A percentile compares a stretch with the other conserved stretches of the same genome.
phyloP scores from a whole-genome alignment of 2,888 invertebrate species.

The Drosophila lutescens region DNA sequence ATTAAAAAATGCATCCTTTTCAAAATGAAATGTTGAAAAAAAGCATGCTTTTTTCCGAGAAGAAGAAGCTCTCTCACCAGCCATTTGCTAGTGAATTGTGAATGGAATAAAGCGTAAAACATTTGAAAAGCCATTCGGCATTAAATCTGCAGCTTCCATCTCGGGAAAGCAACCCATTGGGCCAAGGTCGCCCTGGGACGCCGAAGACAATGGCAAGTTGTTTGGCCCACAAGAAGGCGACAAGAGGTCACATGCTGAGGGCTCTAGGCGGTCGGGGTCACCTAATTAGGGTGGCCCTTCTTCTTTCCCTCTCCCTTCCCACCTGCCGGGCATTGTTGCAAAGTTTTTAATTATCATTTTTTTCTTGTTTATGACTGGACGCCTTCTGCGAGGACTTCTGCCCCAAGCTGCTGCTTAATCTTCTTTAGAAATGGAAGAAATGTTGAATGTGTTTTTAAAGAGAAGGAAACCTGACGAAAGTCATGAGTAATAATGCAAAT shows the following conservation, averaged over 20 bases:
- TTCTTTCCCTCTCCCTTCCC: neutral
- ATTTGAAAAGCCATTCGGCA: constrained; percentile 14
- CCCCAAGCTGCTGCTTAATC: constrained; percentile 6
- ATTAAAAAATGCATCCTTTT: neutral
- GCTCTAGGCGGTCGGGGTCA: constrained; percentile 14
- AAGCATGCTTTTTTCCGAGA: neutral
- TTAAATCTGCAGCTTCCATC: neutral
- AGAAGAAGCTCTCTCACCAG: neutral
- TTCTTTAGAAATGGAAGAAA: neutral
- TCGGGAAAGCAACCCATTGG: neutral
- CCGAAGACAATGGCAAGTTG: constrained; percentile 8
- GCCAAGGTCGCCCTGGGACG: constrained; percentile 3
- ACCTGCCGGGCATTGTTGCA: constrained; percentile 12
- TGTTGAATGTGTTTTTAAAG: neutral
- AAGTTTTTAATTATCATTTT: constrained; percentile 15
- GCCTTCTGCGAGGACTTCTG: constrained; percentile 6
- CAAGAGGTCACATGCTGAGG: constrained; percentile 2
- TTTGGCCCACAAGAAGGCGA: constrained; percentile 7
- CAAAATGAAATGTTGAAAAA: neutral
- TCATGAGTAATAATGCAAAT: too few species aligned
- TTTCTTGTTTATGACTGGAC: constrained; percentile 14
- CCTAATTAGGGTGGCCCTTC: constrained; percentile 24
- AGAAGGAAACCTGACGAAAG: neutral
- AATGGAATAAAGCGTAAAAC: constrained; percentile 2
- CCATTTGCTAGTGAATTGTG: constrained; percentile 1